Evolutionary conservation across 2,113 vertebrate species (phyloP).

Genomic region (Ictalurus punctatus): DNA sequence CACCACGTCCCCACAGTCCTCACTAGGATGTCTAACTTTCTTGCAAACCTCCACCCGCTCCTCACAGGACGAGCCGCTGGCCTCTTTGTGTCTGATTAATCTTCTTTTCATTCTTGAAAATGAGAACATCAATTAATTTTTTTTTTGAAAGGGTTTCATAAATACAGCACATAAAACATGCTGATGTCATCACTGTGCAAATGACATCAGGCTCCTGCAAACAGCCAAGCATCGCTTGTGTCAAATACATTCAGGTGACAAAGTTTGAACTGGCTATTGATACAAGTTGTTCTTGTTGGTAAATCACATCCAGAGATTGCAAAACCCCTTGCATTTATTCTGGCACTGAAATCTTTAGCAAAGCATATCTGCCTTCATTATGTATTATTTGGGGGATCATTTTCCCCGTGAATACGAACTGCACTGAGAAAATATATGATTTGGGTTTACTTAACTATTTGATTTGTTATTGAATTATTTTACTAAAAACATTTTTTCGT

Average conservation of each 20-base stretch:
- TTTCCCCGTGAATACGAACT: not conserved
- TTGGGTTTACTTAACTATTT: not conserved
- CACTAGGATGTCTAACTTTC: slow-evolving; percentile 69
- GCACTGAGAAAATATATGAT: not conserved
- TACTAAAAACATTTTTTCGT: not conserved
- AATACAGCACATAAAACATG: not conserved
- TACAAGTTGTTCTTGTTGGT: not conserved
- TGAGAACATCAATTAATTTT: not conserved
- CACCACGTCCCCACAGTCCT: slow-evolving; percentile 50
- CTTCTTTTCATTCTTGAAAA: slow-evolving; percentile 86
- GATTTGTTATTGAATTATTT: not conserved
- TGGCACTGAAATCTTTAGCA: not conserved
- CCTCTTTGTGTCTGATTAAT: slow-evolving; percentile 73
- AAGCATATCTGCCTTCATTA: not conserved
- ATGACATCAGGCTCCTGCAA: not conserved
- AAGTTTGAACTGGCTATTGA: not conserved
- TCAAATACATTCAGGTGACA: not conserved
- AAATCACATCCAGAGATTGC: not conserved
- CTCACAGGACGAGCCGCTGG: slow-evolving; percentile 68
- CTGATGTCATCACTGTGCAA: not conserved
- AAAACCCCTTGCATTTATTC: not conserved
- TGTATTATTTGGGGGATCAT: not conserved
- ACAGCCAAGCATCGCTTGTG: not conserved
- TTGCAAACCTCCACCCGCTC: slow-evolving; percentile 70
- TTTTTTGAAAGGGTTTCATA: not conserved